phyloP scores from a whole-genome alignment of 2,888 invertebrate genomes.

The Glaucopsyche alexis region DNA sequence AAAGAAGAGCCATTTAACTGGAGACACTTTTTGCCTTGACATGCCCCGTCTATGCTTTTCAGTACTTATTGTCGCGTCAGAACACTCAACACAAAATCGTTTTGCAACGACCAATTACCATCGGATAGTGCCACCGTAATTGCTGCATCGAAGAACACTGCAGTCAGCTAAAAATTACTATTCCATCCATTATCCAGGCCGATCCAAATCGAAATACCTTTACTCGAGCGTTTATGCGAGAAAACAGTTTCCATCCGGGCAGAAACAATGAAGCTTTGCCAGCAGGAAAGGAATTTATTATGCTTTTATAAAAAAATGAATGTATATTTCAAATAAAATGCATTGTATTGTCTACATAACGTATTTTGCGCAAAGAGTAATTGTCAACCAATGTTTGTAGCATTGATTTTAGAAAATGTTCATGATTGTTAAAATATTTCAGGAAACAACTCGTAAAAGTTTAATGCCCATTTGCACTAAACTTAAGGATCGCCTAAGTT shows the following conservation, averaged over 20 bases:
- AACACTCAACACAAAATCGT: too few species aligned
- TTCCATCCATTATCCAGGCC: constrained; percentile 50
- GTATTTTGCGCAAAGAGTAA: neutral
- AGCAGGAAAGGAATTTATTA: constrained; percentile 59
- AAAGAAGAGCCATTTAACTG: too few species aligned
- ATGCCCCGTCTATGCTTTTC: too few species aligned
- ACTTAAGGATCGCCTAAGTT: too few species aligned
- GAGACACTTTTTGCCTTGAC: too few species aligned
- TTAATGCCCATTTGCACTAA: too few species aligned
- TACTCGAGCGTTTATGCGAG: constrained; percentile 70
- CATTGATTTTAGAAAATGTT: too few species aligned
- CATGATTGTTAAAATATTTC: too few species aligned
- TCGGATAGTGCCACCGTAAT: neutral
- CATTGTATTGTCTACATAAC: neutral
- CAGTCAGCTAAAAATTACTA: constrained; percentile 40
- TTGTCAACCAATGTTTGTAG: too few species aligned
- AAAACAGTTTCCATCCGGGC: constrained; percentile 75
- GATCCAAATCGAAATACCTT: constrained; percentile 68
- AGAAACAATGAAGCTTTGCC: constrained; percentile 74
- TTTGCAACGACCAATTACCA: neutral
- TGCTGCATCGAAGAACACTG: constrained; percentile 1
- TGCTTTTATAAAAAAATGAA: constrained; percentile 40
- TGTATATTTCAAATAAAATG: neutral
- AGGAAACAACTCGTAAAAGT: too few species aligned
- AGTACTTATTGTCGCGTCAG: too few species aligned